A percentile compares a stretch with the other conserved stretches of the same genome.
These are phyloP conservation scores for Yponomeuta malinellus DNA, from an alignment of 2,888 invertebrate species.

Conservation along the genomic window DNA sequence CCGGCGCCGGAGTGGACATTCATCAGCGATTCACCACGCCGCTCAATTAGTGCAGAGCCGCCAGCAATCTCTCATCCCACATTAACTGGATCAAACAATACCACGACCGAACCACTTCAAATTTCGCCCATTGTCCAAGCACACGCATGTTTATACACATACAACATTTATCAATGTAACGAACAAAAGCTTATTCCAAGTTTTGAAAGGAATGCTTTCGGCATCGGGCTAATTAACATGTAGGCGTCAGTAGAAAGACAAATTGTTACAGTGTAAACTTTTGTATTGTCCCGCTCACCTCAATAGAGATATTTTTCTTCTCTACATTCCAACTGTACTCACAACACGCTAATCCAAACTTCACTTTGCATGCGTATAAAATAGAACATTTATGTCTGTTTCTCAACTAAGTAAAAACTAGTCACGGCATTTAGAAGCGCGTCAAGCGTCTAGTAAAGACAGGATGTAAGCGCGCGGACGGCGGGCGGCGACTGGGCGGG, in stretches of 20 bases:
- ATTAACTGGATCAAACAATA: conserved; percentile 19
- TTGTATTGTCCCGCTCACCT: conserved; percentile 46
- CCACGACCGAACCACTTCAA: conserved; percentile 13
- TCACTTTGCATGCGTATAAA: not conserved
- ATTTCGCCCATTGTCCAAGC: not conserved
- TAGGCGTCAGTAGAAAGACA: conserved; percentile 20
- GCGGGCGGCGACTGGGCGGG: conserved; percentile 49
- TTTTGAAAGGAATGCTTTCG: not conserved
- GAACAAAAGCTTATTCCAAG: not conserved
- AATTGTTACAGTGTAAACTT: conserved; percentile 33
- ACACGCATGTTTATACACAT: not conserved
- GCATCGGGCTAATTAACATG: conserved; percentile 2
- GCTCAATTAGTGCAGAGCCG: conserved; percentile 50
- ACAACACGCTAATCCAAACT: not conserved
- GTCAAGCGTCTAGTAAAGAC: conserved; percentile 9
- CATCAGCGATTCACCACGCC: conserved; percentile 60
- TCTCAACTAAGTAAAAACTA: conserved; percentile 1
- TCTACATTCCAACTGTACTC: not conserved
- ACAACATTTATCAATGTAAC: conserved; percentile 7
- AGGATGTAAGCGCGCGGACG: conserved; percentile 34
- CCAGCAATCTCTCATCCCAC: conserved; percentile 20
- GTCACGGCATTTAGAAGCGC: not conserved
- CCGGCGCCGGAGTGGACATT: conserved; percentile 41
- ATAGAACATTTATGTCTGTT: not conserved
- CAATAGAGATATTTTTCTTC: conserved; percentile 26